Evolutionary conservation across 2,888 invertebrate genomes (phyloP).

Genomic region (Pharmacophagus antenor): DNA sequence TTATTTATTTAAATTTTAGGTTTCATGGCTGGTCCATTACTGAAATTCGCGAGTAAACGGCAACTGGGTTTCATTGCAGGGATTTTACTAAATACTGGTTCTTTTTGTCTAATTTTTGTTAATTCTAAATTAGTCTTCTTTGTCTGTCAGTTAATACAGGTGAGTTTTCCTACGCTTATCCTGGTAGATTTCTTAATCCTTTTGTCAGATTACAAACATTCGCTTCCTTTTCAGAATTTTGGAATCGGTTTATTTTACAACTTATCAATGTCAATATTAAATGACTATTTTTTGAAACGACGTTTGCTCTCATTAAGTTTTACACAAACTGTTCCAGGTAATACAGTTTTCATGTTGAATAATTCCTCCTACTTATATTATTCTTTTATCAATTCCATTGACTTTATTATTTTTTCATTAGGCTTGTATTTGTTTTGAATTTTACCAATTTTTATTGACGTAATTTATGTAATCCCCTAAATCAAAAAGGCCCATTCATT

Average conservation of each 20-base stretch:
- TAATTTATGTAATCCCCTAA: too few relatives aligned
- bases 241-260: constrained; percentile 51
- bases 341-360: too few relatives aligned
- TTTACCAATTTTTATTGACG: too few relatives aligned
- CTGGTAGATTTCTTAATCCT: constrained; percentile 16
- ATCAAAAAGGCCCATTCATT: too few relatives aligned
- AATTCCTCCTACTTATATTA: too few relatives aligned
- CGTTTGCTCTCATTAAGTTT: constrained; percentile 51
- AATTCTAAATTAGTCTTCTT: constrained; percentile 47
- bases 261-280: constrained; percentile 47
- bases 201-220: constrained; percentile 1
- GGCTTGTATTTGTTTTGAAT: too few relatives aligned
- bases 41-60: constrained; percentile 49
- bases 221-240: constrained; percentile 44
- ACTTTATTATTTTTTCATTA: too few relatives aligned
- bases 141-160: constrained; percentile 51
- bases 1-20: constrained; percentile 44
- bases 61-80: constrained; percentile 44
- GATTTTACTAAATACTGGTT: constrained; percentile 42
- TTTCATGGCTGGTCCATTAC: constrained; percentile 48
- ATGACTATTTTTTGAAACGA: constrained; percentile 54
- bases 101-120: constrained; percentile 45
- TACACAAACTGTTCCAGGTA: constrained; percentile 51
- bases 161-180: constrained; percentile 34
- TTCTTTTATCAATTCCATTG: too few relatives aligned